phyloP scores from a whole-genome alignment of 2,797 vertebrate species.

The Hydrocynus forskahlii region DNA sequence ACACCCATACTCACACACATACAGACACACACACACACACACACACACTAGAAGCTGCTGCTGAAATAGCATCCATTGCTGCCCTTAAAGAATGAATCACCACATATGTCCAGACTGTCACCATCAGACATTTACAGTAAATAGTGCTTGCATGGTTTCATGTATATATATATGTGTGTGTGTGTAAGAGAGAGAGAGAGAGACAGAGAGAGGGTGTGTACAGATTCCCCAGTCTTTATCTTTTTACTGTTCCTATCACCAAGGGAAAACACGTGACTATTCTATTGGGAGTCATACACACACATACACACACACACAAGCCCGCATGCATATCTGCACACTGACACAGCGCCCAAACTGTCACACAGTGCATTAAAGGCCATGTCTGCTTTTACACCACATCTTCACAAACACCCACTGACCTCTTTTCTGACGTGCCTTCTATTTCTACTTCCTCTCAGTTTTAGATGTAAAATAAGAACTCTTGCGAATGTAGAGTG shows the following conservation, averaged over 20 bases:
- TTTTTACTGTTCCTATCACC: neutral
- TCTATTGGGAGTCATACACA: neutral
- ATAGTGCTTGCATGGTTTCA: neutral
- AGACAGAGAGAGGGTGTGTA: neutral
- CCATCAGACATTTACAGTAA: neutral
- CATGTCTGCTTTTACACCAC: constrained; percentile 32
- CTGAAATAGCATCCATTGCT: neutral
- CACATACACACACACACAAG: neutral
- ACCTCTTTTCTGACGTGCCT: constrained; percentile 48
- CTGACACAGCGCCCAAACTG: neutral
- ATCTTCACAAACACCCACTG: constrained; percentile 27
- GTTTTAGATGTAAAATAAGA: constrained; percentile 46
- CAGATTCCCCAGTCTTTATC: constrained; percentile 17
- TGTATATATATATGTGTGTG: neutral
- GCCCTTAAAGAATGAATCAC: neutral
- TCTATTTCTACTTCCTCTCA: constrained; percentile 31
- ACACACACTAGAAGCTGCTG: neutral
- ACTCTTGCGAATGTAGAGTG: constrained; percentile 8
- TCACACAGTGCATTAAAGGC: constrained; percentile 9
- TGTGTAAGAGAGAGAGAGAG: neutral
- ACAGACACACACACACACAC: neutral
- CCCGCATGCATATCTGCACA: neutral
- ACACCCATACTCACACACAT: neutral
- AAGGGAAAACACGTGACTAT: constrained; percentile 20
- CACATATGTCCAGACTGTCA: constrained; percentile 17